Evolutionary conservation across 2,888 invertebrate species (phyloP).

Genomic region (Lampropteryx suffumata): DNA sequence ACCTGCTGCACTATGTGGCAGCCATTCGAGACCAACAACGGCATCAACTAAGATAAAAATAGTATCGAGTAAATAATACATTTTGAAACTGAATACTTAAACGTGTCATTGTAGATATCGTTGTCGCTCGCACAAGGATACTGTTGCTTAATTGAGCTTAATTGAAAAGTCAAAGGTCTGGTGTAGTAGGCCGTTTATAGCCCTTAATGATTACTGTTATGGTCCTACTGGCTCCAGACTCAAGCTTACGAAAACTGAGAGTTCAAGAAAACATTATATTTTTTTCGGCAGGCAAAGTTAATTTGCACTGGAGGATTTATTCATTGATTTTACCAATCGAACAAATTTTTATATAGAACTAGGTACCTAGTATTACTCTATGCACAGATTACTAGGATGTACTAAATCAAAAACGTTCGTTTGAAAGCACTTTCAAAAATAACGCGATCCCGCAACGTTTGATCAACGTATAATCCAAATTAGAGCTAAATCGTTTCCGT

Average conservation of each 20-base stretch:
- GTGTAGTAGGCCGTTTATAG: slow-evolving; percentile 36
- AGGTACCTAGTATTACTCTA: too few species aligned
- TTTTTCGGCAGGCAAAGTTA: too few species aligned
- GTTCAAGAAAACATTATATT: slow-evolving; percentile 1
- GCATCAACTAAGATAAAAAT: slow-evolving; percentile 44
- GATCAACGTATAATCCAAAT: too few species aligned
- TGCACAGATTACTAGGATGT: too few species aligned
- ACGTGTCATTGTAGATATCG: slow-evolving; percentile 38
- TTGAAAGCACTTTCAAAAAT: too few species aligned
- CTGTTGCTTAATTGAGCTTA: slow-evolving; percentile 54
- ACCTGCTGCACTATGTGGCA: slow-evolving; percentile 56
- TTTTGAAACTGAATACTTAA: slow-evolving; percentile 32
- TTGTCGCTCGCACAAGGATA: slow-evolving; percentile 46
- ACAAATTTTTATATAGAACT: too few species aligned
- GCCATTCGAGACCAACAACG: slow-evolving; percentile 42
- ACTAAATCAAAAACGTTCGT: too few species aligned
- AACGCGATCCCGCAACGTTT: too few species aligned
- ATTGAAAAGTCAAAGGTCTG: slow-evolving; percentile 61
- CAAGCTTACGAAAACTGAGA: slow-evolving; percentile 36
- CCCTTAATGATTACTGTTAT: slow-evolving; percentile 42
- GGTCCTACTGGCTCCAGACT: slow-evolving; percentile 25
- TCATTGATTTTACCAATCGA: too few species aligned
- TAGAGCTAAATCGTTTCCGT: too few species aligned
- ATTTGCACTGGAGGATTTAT: too few species aligned
- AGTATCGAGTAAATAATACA: slow-evolving; percentile 39